Percentiles rank a stretch among this genome's conserved stretches.
These are phyloP conservation scores for Pyrgilauda ruficollis DNA, from an alignment of 2,113 vertebrate genomes.

Conservation along the genomic window DNA sequence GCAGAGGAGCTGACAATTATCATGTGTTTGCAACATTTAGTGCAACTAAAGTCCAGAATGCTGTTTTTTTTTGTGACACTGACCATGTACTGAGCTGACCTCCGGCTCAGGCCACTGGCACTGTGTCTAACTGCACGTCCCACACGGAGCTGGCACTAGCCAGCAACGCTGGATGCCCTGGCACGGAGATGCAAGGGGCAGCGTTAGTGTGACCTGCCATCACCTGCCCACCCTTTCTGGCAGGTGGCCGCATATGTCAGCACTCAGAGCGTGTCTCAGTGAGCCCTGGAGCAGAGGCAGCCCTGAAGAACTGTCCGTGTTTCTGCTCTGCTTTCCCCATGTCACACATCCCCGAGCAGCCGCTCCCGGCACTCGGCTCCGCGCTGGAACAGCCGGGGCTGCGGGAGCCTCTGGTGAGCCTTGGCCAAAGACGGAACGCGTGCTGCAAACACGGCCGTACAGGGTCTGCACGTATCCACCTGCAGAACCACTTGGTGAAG, in stretches of 20 bases:
- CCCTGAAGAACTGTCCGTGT: not conserved
- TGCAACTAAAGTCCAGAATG: not conserved
- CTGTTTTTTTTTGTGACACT: not conserved
- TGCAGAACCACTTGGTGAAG: not conserved
- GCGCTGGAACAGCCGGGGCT: not conserved
- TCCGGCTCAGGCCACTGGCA: not conserved
- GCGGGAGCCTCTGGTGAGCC: not conserved
- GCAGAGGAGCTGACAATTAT: not conserved
- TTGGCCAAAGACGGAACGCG: fast-evolving
- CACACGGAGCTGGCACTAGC: not conserved
- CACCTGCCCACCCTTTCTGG: not conserved
- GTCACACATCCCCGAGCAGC: fast-evolving
- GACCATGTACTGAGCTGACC: not conserved
- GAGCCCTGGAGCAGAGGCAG: not conserved
- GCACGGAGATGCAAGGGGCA: not conserved
- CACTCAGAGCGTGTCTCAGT: not conserved
- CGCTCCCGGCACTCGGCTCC: fast-evolving
- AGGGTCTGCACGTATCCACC: not conserved
- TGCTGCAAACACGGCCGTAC: not conserved
- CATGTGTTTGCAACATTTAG: not conserved
- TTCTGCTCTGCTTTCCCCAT: not conserved
- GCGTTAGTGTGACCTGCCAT: not conserved
- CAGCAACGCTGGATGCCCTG: not conserved
- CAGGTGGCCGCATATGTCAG: not conserved
- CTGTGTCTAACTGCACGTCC: not conserved